phyloP scores from a whole-genome alignment of 2,113 vertebrate species.

The Urocynchramus pylzowi region DNA sequence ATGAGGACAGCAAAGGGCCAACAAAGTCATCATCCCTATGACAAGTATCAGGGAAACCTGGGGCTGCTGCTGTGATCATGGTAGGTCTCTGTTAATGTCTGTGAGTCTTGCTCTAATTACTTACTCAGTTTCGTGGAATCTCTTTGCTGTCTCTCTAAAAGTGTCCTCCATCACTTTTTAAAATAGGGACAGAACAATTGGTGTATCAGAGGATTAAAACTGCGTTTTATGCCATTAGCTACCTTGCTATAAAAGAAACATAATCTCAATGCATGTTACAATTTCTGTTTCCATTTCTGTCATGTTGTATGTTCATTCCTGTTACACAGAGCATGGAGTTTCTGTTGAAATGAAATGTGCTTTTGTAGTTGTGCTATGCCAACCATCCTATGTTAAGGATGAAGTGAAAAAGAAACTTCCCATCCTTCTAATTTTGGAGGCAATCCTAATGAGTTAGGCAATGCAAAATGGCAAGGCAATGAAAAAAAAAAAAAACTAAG shows the following conservation, averaged over 20 bases:
- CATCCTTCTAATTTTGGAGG: not conserved
- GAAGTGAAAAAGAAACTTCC: not conserved
- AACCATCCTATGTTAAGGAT: not conserved
- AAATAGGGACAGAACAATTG: not conserved
- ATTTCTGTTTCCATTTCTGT: not conserved
- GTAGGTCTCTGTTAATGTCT: not conserved
- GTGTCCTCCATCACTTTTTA: not conserved
- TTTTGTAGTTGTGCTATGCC: rapidly evolving
- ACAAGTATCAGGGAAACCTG: not conserved
- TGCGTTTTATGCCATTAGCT: not conserved
- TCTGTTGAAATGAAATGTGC: not conserved
- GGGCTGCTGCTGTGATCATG: not conserved
- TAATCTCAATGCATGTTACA: not conserved
- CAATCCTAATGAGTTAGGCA: not conserved
- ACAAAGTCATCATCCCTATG: not conserved
- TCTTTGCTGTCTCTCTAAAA: not conserved
- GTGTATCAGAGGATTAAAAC: not conserved
- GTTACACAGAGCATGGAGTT: not conserved
- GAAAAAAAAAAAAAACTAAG: not conserved
- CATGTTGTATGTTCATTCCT: not conserved
- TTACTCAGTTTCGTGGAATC: not conserved
- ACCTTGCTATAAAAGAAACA: not conserved
- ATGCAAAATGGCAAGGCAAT: not conserved
- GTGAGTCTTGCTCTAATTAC: not conserved
- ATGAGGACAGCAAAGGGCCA: not conserved